Evolutionary conservation across 2,888 invertebrate genomes (phyloP).

Genomic region (Drosophila kokeensis): DNA sequence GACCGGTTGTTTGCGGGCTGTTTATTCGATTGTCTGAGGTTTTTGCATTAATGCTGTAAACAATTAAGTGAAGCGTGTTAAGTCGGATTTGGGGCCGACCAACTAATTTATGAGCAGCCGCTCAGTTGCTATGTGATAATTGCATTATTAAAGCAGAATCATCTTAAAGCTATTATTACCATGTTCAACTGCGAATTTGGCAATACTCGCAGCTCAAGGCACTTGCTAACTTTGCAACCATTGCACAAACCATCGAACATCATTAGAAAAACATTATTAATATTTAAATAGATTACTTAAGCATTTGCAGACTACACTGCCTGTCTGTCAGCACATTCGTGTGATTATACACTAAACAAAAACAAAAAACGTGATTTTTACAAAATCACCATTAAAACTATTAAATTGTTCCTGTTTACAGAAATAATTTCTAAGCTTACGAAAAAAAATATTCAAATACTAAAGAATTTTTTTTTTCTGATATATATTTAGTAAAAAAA

Average conservation of each 20-base stretch:
- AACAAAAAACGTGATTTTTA: not conserved
- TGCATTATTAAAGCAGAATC: conserved; percentile 19
- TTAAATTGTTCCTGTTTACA: not conserved
- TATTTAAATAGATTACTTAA: conserved; percentile 82
- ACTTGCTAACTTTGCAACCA: conserved; percentile 3
- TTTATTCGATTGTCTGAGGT: conserved; percentile 78
- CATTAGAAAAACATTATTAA: conserved; percentile 78
- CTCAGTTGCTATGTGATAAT: conserved; percentile 12
- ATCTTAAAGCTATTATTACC: conserved; percentile 1
- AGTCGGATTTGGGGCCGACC: conserved; percentile 73
- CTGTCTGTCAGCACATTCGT: not conserved
- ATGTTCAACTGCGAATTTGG: not conserved
- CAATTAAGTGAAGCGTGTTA: conserved; percentile 81
- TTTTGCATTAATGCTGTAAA: conserved; percentile 81
- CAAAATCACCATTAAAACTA: not conserved
- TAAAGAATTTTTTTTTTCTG: not conserved
- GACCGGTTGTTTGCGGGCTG: conserved; percentile 39
- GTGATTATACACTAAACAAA: not conserved
- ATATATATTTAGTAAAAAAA: too few species aligned
- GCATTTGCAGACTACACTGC: conserved; percentile 43
- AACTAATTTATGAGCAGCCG: conserved; percentile 69
- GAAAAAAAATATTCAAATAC: not conserved
- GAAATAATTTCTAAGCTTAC: not conserved
- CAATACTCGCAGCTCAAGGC: not conserved
- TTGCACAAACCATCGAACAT: conserved; percentile 43